A percentile compares a stretch with the other conserved stretches of the same genome.
phyloP scores from a whole-genome alignment of 2,888 invertebrate genomes.

The Globia sparganii region DNA sequence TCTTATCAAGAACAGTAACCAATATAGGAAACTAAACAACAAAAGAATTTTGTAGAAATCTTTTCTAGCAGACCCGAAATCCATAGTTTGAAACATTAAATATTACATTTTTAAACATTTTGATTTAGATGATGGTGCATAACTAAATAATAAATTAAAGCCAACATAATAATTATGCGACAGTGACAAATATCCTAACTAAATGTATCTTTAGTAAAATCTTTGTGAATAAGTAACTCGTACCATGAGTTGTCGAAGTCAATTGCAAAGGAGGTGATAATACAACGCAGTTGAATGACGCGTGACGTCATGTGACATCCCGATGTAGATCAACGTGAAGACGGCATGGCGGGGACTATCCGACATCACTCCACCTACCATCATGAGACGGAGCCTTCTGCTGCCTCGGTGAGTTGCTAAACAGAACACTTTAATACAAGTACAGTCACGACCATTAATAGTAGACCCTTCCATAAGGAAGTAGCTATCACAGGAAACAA shows the following conservation, averaged over 20 bases:
- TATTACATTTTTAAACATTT: too few relatives aligned
- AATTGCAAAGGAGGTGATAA: slow-evolving; percentile 35
- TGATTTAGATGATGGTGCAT: background rate
- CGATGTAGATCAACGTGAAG: slow-evolving; percentile 68
- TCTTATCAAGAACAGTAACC: background rate
- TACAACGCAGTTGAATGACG: slow-evolving; percentile 32
- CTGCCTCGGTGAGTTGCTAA: slow-evolving; percentile 75
- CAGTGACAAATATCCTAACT: slow-evolving; percentile 9
- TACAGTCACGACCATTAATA: background rate
- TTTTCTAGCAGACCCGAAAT: background rate
- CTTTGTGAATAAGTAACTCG: slow-evolving; percentile 2
- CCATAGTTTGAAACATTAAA: background rate
- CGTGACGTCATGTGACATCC: slow-evolving; percentile 61
- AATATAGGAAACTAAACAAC: background rate
- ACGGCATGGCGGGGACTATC: slow-evolving; percentile 86
- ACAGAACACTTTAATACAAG: too few relatives aligned
- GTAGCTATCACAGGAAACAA: background rate
- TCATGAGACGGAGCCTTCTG: slow-evolving; percentile 82
- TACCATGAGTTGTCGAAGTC: slow-evolving; percentile 51
- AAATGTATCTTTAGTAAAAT: slow-evolving; percentile 21
- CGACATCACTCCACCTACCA: slow-evolving; percentile 86
- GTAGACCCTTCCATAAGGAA: too few relatives aligned
- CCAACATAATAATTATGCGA: background rate
- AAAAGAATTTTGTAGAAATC: background rate
- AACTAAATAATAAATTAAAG: slow-evolving; percentile 1